Evolutionary conservation across 2,113 vertebrate species (phyloP).

Genomic region (Sylvia atricapilla): DNA sequence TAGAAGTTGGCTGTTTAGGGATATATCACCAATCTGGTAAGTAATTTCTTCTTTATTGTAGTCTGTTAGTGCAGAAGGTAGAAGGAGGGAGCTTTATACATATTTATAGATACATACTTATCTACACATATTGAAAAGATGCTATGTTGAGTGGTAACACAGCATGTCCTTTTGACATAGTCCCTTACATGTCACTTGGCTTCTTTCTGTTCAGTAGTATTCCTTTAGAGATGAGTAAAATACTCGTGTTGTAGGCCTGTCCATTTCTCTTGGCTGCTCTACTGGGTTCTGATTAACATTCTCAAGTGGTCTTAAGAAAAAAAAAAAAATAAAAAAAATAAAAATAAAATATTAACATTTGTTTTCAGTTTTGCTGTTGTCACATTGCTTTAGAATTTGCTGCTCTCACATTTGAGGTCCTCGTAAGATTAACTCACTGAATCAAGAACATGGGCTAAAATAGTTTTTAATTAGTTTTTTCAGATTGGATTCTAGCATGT

Average conservation of each 20-base stretch:
- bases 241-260: not conserved
- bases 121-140: not conserved
- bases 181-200: not conserved
- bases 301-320: not conserved
- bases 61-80: not conserved
- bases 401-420: not conserved
- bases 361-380: slow-evolving; percentile 6
- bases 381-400: not conserved
- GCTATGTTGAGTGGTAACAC: not conserved
- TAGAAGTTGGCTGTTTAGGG: not conserved
- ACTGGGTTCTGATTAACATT: not conserved
- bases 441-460: not conserved
- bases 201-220: not conserved
- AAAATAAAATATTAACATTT: not conserved
- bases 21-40: not conserved
- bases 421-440: not conserved
- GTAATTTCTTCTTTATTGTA: not conserved
- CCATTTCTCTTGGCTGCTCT: not conserved
- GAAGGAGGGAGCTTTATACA: not conserved
- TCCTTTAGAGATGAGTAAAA: not conserved
- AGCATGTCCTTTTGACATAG: not conserved
- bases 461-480: slow-evolving; percentile 33
- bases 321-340: not conserved
- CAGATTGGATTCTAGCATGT: not conserved
- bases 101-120: not conserved